These are phyloP conservation scores for Bradypodion pumilum DNA, from an alignment of 2,797 vertebrate species.

Conservation along the genomic window DNA sequence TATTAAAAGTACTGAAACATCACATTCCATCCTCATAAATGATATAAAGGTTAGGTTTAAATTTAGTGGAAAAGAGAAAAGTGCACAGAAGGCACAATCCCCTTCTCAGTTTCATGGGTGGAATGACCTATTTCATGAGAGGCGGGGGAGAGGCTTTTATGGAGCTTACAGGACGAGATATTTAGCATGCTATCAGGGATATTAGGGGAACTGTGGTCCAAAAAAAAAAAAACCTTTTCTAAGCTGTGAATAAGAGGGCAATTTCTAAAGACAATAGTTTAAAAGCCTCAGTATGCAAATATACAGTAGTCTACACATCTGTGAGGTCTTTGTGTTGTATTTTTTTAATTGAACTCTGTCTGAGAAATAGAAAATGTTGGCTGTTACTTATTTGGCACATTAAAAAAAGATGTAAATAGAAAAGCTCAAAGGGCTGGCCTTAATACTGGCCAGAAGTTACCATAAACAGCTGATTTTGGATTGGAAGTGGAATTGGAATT, in stretches of 20 bases:
- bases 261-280: too few relatives aligned
- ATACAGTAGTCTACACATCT: background rate
- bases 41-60: background rate
- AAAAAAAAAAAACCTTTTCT: too few relatives aligned
- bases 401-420: background rate
- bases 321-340: background rate
- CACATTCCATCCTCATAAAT: background rate
- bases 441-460: background rate
- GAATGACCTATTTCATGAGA: too few relatives aligned
- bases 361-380: background rate
- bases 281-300: background rate
- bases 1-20: constrained; percentile 10
- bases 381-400: background rate
- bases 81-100: background rate
- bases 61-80: background rate
- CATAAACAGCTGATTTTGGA: too few relatives aligned
- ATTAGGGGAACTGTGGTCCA: too few relatives aligned
- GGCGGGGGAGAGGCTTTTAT: too few relatives aligned
- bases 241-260: too few relatives aligned
- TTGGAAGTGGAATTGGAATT: too few relatives aligned
- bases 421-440: background rate
- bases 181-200: too few relatives aligned
- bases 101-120: too few relatives aligned
- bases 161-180: too few relatives aligned
- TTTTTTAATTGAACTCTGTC: background rate